phyloP scores from a whole-genome alignment of 1,140 invertebrate genomes.

The Drosophila micromelanica region DNA sequence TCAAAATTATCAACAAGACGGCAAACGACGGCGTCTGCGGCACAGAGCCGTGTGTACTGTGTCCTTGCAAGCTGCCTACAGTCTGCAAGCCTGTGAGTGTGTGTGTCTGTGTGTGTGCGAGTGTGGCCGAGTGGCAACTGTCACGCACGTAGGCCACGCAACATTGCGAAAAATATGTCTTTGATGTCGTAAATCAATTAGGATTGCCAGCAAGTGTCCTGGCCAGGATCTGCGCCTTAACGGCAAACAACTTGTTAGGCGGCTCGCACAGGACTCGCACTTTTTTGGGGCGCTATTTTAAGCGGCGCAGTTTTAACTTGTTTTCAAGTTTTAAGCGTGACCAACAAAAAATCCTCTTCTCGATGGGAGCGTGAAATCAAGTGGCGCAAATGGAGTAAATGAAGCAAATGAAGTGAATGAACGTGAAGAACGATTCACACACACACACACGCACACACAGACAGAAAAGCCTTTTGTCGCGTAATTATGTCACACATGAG shows the following conservation, averaged over 20 bases:
- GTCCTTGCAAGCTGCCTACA: slow-evolving; percentile 20
- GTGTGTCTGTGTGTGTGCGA: slow-evolving; percentile 4
- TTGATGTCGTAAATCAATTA: slow-evolving; percentile 84
- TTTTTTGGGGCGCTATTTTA: slow-evolving; percentile 8
- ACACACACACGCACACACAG: background rate
- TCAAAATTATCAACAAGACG: slow-evolving; percentile 84
- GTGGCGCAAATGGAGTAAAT: slow-evolving; percentile 61
- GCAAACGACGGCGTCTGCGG: slow-evolving; percentile 44
- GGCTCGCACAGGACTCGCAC: background rate
- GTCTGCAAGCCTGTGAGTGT: background rate
- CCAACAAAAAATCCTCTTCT: slow-evolving; percentile 13
- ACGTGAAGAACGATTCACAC: slow-evolving; percentile 21
- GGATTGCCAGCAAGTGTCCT: slow-evolving; percentile 58
- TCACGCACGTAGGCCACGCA: slow-evolving; percentile 84
- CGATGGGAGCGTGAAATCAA: slow-evolving; percentile 37
- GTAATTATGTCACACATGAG: slow-evolving; percentile 60
- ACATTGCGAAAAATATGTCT: slow-evolving; percentile 84
- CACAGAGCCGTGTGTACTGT: slow-evolving; percentile 31
- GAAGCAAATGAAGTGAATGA: slow-evolving; percentile 42
- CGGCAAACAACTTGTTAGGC: slow-evolving; percentile 72
- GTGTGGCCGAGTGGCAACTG: slow-evolving; percentile 55
- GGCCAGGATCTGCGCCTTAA: slow-evolving; percentile 62
- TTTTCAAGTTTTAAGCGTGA: slow-evolving; percentile 74
- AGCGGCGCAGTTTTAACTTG: slow-evolving; percentile 40
- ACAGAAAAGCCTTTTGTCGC: slow-evolving; percentile 56